Conservation (phyloP, 2,888 invertebrate species). For the Lamellibrachia satsuma region DNA sequence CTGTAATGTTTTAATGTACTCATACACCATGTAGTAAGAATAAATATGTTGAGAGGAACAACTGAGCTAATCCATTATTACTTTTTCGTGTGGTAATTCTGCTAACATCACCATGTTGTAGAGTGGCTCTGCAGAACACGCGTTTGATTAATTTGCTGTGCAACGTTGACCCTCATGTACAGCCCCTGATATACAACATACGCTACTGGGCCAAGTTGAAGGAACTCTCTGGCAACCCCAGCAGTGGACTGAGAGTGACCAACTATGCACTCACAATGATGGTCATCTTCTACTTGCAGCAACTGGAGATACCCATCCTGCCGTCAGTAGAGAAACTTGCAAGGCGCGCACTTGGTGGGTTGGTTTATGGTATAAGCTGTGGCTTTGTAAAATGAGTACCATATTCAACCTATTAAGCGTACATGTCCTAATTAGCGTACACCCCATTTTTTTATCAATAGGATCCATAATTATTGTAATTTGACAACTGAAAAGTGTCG, state of each 20-base stretch:
- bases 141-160: slow-evolving; percentile 51
- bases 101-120: slow-evolving; percentile 35
- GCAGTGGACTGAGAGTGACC: slow-evolving; percentile 49
- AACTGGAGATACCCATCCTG: slow-evolving; percentile 45
- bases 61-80: too few relatives aligned
- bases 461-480: too few relatives aligned
- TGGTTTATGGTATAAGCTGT: not conserved
- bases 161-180: slow-evolving; percentile 51
- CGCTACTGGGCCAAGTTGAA: slow-evolving; percentile 58
- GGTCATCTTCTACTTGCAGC: slow-evolving; percentile 55
- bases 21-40: too few relatives aligned
- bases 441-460: too few relatives aligned
- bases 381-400: not conserved
- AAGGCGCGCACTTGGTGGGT: slow-evolving; percentile 34
- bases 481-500: too few relatives aligned
- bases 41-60: too few relatives aligned
- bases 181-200: slow-evolving; percentile 54
- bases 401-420: too few relatives aligned
- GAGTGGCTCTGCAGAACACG: slow-evolving; percentile 58
- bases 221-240: slow-evolving; percentile 50
- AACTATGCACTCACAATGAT: slow-evolving; percentile 58
- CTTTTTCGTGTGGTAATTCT: not conserved
- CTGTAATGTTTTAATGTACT: too few relatives aligned
- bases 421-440: not conserved
- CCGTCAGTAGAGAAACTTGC: slow-evolving; percentile 50